phyloP scores from a whole-genome alignment of 2,797 vertebrate genomes.

The Lithobates pipiens region DNA sequence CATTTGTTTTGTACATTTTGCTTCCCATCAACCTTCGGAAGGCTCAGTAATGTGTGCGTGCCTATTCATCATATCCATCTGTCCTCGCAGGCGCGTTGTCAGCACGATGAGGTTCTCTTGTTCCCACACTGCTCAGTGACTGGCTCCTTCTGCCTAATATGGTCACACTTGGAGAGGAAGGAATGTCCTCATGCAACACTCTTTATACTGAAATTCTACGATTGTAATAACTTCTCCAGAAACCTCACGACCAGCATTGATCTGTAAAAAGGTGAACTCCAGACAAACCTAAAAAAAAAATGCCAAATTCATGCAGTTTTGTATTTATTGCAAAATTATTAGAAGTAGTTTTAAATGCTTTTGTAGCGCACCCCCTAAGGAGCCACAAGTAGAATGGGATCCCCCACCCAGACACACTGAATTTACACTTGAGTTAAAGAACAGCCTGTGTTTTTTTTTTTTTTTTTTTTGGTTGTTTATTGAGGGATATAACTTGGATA shows the following conservation, averaged over 20 bases:
- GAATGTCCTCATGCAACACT: not conserved
- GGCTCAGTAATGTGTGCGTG: not conserved
- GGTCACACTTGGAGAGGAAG: not conserved
- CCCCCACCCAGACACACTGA: too few species aligned
- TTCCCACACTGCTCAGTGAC: not conserved
- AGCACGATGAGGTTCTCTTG: not conserved
- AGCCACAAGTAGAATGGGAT: too few species aligned
- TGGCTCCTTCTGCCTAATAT: conserved; percentile 39
- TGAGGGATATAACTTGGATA: too few species aligned
- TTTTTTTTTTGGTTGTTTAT: too few species aligned
- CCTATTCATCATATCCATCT: not conserved
- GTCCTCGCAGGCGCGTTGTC: not conserved
- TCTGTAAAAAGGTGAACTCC: not conserved
- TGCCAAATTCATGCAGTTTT: too few species aligned
- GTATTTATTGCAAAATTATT: too few species aligned
- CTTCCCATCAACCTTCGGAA: not conserved
- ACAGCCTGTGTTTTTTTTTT: too few species aligned
- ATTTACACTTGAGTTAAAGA: too few species aligned
- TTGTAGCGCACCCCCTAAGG: too few species aligned
- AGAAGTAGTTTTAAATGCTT: too few species aligned
- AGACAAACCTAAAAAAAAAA: too few species aligned
- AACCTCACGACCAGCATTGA: not conserved
- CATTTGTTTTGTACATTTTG: not conserved
- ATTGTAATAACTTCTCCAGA: not conserved
- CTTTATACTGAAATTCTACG: not conserved